Evolutionary conservation across 2,797 vertebrate species (phyloP), one percentile per base, ranked within the genome.

Genomic region (Astyanax mexicanus): DNA sequence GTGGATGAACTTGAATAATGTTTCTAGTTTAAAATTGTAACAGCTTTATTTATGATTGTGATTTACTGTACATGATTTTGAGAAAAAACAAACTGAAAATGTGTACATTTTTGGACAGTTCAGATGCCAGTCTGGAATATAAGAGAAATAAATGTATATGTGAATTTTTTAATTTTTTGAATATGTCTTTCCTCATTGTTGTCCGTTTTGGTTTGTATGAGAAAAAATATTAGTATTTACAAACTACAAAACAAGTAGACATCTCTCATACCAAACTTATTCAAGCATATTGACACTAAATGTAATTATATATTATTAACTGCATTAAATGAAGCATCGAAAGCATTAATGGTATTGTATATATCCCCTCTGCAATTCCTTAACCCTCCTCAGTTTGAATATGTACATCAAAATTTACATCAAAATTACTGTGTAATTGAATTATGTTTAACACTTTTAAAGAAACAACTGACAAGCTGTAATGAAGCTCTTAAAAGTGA

Each of bases 31-130:
- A 66, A 25, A 85, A 62, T 47, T 79, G 79, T 87, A 85, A 78
- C 49, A 81, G 80, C 84, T 88, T 86, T 91, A 88, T 92, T 90
- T 91, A 87, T 86, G 81, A 84, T 67, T 88, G 85, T 91, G 84
- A 87, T 83, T 86, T 77, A 25, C 82, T 86, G 85, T 89, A 87
- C 86, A 88, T 78, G 75, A 88, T 90, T 93, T 91, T 90, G 62
- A 80, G 19, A 23, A 19, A 45, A 27, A 89, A 70, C 70, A 44
- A 38, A 61, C 29, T 32, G 75, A 86, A 72, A 70, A 73, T 40
- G 60, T 82, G 84, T 86, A 66, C 84, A 83, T 79, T 91, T 90
- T 92, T 89, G 84, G 84, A 90, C 77, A n/a, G 81, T 80, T 82
- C 25, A 84, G 83, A 87, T 75, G 84, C 86, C 75, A 74, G 69